phyloP scores from a whole-genome alignment of 2,888 invertebrate species.

The Drosophila kanekoi region DNA sequence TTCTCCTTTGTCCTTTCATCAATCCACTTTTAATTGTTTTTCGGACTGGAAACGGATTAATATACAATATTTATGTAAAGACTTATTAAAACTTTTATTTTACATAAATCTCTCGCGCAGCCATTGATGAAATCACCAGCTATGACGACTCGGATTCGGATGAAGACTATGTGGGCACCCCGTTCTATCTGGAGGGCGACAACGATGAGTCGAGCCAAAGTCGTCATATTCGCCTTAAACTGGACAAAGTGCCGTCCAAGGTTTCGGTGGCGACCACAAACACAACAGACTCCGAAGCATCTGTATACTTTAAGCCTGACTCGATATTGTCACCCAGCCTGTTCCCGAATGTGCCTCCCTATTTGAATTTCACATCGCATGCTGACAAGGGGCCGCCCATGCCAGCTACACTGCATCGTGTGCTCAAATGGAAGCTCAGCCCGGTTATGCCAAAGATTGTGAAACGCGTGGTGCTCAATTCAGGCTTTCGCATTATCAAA shows the following conservation, averaged over 20 bases:
- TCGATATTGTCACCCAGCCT: slow-evolving; percentile 87
- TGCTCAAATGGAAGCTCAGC: slow-evolving; percentile 97
- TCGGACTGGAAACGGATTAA: no score
- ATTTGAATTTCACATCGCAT: slow-evolving; percentile 91
- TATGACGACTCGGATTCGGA: slow-evolving; percentile 83
- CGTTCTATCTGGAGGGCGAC: slow-evolving; percentile 80
- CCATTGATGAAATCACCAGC: slow-evolving; percentile 81
- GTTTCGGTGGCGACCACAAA: slow-evolving; percentile 56
- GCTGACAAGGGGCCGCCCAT: slow-evolving; percentile 87
- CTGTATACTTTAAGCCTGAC: slow-evolving; percentile 73
- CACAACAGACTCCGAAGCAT: slow-evolving; percentile 60
- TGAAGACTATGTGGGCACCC: slow-evolving; percentile 82
- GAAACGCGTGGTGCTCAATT: slow-evolving; percentile 93
- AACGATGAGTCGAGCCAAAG: slow-evolving; percentile 73
- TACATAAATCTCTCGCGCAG: slow-evolving; percentile 38
- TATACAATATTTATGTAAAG: not conserved
- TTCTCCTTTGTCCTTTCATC: no score
- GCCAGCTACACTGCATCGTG: slow-evolving; percentile 90
- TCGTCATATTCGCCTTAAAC: slow-evolving; percentile 67
- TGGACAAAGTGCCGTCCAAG: slow-evolving; percentile 49
- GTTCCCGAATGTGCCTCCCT: slow-evolving; percentile 91
- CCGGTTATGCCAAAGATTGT: slow-evolving; percentile 98
- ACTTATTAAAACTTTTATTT: not conserved
- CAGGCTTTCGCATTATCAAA: slow-evolving; percentile 94
- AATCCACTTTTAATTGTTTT: no score